Base-by-base conservation (phyloP, 2,888 invertebrate species). In the Brachyopa scutellaris region DNA sequence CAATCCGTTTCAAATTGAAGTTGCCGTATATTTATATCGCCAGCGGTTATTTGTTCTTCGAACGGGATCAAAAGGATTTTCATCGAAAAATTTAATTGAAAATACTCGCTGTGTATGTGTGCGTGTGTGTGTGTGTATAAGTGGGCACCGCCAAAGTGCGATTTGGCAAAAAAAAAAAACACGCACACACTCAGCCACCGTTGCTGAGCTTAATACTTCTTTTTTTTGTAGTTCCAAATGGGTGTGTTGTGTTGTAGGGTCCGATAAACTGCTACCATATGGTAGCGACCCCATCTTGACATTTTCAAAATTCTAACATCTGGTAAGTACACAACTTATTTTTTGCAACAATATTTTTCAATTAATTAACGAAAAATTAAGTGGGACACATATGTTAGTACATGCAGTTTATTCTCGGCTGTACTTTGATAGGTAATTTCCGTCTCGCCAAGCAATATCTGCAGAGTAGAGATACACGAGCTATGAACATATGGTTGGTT, bases 61-160 rank as follows among this genome's bases (percentile, higher is more conserved):
- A 73, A 79, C 79, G 73, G 79, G 79, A 79, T 79, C 79, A 79
- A 79, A 79, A 73, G 79, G 79, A 79, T 79, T 79, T 79, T 73
- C 73, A 73, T 73, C 79, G 73, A 79, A 79, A 62, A 79, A 67
- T 67, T 79, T 79, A 79, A 79, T 79, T 79, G 73, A 79, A 78
- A 73, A 79, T 78, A 78, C 62, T 79, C 67, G 21, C 11, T 66
- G 2, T 59, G 51, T 61, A 6, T 45, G 66, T 70, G 51, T 59
- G 51, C 59, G 45, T 55, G 38, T 53, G 62, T 49, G 57, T 47
- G 69, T 40, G 13, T 38, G 59, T 36, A 29, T 47, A 23, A 55
- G 76, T 69, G 61, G 21, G 38, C 13, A 70, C 51, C 38, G 42
- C 51, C 66, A 21, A 61, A 61, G 73, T 73, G 66, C 38, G 73